Base-by-base conservation (phyloP, 2,888 invertebrate genomes). In the Conops quadrifasciatus region DNA sequence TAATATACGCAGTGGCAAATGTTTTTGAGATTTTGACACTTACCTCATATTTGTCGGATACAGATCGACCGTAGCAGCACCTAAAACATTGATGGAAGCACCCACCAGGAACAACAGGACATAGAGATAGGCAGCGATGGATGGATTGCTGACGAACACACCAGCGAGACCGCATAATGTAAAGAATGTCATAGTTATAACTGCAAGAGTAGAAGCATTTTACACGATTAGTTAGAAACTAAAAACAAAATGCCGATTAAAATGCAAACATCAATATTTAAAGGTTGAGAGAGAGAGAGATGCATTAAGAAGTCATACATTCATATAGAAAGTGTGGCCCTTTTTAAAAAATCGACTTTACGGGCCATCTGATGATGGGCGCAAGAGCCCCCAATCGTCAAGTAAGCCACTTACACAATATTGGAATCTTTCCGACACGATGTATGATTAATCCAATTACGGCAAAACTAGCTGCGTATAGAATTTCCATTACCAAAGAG, bases 11-110 rank as follows among this genome's bases (percentile, higher is more conserved):
- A n/a, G n/a, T n/a, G n/a, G n/a, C n/a, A n/a, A n/a, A n/a, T n/a
- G n/a, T n/a, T n/a, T n/a, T n/a, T n/a, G n/a, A n/a, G n/a, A n/a
- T n/a, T n/a, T n/a, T 21, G 11, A 28, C 19, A 56, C 16, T 36
- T 74, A 84, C 84, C 84, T 80, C 58, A 84, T 76, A 71, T 82
- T 78, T 56, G 84, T 84, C 58, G 84, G 84, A 77, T 80, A 84
- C 15, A 84, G 72, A 69, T 84, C 84, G 3, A 84, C 81, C 16
- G 82, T 81, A 3, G 81, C 79, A 15, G 82, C 80, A 71, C 80
- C 81, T 2, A 84, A 74, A 24, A 84, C 80, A 69, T 79, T 81
- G 26, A 82, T 79, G 9, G 75, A 78, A 2, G 81, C 73, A 24
- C 82, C 82, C 13, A 74, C 73, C 4, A 79, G 30, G 68, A 83